Evolutionary conservation across 2,113 vertebrate genomes (phyloP), one percentile per base, ranked within the genome.

Genomic region (Sprattus sprattus): DNA sequence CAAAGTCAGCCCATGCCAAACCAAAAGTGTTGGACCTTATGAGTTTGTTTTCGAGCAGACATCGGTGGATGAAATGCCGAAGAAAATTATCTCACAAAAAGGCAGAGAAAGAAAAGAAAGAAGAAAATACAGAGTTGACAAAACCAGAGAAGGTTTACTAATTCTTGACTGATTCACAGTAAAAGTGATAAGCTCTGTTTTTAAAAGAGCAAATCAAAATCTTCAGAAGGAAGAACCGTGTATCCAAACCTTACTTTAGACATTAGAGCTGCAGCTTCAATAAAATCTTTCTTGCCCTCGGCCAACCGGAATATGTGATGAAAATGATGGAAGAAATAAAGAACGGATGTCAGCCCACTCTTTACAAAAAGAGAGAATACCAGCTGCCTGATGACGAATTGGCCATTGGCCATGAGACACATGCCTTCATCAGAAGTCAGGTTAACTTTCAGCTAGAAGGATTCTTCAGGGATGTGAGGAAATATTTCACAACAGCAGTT

Each of bases 281-380:
- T n/a, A 60, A 60, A 60, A 6, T 60, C 18, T 22, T 60, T 3
- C 2, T 60, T 16, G 54, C 15, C 54, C 13, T 50, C 49, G 20
- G 54, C 18, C 20, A 60, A 60, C 54, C 54, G 5, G 50, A 54
- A 11, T 60, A 22, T 82, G 81, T 82, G 47, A 25, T 82, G 45
- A 45, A 82, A 82, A 82, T 82, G 81, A 82, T 82, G 81, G 81
- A 82, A n/a, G 20, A 82, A 49, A 18, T 82, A 82, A 20, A 82
- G 81, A 82, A 45, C 20, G 81, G 81, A n/a, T 82, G 81, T 45
- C 81, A 82, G 49, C 81, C 81, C 81, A 82, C 81, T 82, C 81
- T 82, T 15, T 82, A 82, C 81, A 82, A 82, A 82, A 49, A 45
- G 22, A 82, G 45, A 49, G 81, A 82, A 45, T n/a, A 82, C 20